A percentile compares a stretch with the other conserved stretches of the same genome.
These are phyloP conservation scores for Sinhomidia bicolor DNA, from an alignment of 2,888 invertebrate species.

Conservation along the genomic window DNA sequence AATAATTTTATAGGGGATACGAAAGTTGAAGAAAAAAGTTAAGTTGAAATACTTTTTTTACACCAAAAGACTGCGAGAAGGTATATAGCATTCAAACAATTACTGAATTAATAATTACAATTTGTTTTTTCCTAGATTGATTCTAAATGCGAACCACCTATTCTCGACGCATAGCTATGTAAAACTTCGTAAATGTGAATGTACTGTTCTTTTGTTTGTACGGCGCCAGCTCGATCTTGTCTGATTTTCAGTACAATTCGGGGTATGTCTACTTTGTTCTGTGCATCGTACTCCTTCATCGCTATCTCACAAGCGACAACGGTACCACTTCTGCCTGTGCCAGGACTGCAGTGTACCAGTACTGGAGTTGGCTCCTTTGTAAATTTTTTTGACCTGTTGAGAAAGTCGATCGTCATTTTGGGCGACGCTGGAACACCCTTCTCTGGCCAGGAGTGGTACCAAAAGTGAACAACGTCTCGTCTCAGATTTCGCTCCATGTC, in stretches of 20 bases:
- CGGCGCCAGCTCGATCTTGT: slow-evolving; percentile 93
- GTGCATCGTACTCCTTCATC: slow-evolving; percentile 92
- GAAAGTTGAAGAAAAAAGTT: slow-evolving; percentile 24
- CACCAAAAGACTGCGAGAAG: neutral
- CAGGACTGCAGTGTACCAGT: slow-evolving; percentile 91
- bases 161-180: slow-evolving; percentile 73
- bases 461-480: slow-evolving; percentile 94
- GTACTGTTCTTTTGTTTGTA: slow-evolving; percentile 96
- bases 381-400: slow-evolving; percentile 89
- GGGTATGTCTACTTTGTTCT: slow-evolving; percentile 91
- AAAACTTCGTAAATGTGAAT: slow-evolving; percentile 93
- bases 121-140: slow-evolving; percentile 76
- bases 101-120: too few species aligned
- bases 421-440: slow-evolving; percentile 92
- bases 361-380: slow-evolving; percentile 87
- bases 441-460: slow-evolving; percentile 96
- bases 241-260: slow-evolving; percentile 92
- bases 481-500: slow-evolving; percentile 91
- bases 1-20: slow-evolving; percentile 2
- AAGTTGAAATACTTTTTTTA: neutral
- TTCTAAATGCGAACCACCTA: slow-evolving; percentile 74
- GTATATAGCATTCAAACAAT: too few species aligned
- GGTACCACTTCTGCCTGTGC: slow-evolving; percentile 94
- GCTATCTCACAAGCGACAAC: slow-evolving; percentile 93
- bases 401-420: slow-evolving; percentile 91